These are phyloP conservation scores for Notarius lentiginosus DNA, from an alignment of 2,113 vertebrate species.

Conservation along the genomic window DNA sequence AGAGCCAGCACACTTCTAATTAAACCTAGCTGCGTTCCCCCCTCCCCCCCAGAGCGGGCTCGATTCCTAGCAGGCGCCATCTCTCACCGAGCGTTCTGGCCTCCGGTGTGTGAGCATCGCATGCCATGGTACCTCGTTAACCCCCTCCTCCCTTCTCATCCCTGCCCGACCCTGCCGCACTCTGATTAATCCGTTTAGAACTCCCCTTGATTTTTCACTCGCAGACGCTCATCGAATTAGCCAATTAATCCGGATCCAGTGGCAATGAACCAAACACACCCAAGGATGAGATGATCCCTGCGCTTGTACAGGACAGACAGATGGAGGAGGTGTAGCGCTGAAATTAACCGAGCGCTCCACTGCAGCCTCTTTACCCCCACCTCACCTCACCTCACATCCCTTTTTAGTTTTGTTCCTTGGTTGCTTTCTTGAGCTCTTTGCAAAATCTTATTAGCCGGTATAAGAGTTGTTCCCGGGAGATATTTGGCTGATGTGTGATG, in stretches of 20 bases:
- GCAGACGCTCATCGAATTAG: constrained; percentile 72
- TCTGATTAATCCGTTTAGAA: constrained; percentile 79
- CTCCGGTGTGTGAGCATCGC: constrained; percentile 53
- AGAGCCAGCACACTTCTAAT: constrained; percentile 70
- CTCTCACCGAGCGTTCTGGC: constrained; percentile 56
- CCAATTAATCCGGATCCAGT: constrained; percentile 77
- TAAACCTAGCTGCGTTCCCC: constrained; percentile 52
- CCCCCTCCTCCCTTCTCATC: constrained; percentile 39
- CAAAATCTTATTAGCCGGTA: constrained; percentile 66
- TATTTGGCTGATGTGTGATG: constrained; percentile 57
- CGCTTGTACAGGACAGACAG: neutral
- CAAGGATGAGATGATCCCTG: constrained; percentile 35
- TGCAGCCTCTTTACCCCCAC: constrained; percentile 34
- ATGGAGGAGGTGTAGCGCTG: constrained; percentile 51
- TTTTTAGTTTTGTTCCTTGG: constrained; percentile 45
- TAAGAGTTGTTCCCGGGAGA: constrained; percentile 66
- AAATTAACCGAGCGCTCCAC: constrained; percentile 70
- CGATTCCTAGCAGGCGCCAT: neutral
- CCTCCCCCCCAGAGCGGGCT: neutral
- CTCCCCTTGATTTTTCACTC: constrained; percentile 64
- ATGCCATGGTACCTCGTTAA: constrained; percentile 67
- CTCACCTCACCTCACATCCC: neutral
- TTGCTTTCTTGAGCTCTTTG: constrained; percentile 57
- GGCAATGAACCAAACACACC: constrained; percentile 55
- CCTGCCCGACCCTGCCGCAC: constrained; percentile 69